Evolutionary conservation across 1,140 invertebrate species (phyloP).

Genomic region (Conopomorpha cramerella): DNA sequence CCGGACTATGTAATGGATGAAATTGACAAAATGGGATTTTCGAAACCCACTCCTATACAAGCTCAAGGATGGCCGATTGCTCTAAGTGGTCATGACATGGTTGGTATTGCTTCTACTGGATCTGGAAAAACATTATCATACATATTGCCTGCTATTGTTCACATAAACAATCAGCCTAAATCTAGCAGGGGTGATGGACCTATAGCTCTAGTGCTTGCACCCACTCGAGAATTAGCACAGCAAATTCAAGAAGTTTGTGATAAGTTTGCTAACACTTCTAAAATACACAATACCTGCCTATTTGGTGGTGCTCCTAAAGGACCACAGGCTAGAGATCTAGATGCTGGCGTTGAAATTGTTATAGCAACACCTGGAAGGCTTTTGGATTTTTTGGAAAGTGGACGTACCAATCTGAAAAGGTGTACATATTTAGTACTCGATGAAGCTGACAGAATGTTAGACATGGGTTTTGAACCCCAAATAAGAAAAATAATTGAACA

Average conservation of each 20-base stretch:
- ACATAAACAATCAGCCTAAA: slow-evolving; percentile 90
- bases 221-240: slow-evolving; percentile 94
- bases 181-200: slow-evolving; percentile 86
- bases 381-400: slow-evolving; percentile 93
- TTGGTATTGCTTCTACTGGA: slow-evolving; percentile 95
- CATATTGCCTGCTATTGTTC: slow-evolving; percentile 84
- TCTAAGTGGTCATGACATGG: slow-evolving; percentile 88
- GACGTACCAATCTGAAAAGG: slow-evolving; percentile 87
- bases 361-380: slow-evolving; percentile 94
- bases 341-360: slow-evolving; percentile 85
- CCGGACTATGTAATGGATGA: slow-evolving; percentile 81
- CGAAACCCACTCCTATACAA: slow-evolving; percentile 87
- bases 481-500: slow-evolving; percentile 97
- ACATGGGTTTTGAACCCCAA: slow-evolving; percentile 99
- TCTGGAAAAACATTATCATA: slow-evolving; percentile 91
- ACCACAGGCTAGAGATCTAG: slow-evolving; percentile 80
- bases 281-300: slow-evolving; percentile 88
- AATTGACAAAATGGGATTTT: slow-evolving; percentile 81
- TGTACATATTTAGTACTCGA: slow-evolving; percentile 96
- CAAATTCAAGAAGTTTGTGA: slow-evolving; percentile 95
- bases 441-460: slow-evolving; percentile 96
- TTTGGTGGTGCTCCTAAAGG: slow-evolving; percentile 95
- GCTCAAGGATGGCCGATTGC: slow-evolving; percentile 93
- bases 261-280: slow-evolving; percentile 86
- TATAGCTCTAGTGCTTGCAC: slow-evolving; percentile 89